Conservation (phyloP, 2,797 vertebrate species). For the Carduelis carduelis region DNA sequence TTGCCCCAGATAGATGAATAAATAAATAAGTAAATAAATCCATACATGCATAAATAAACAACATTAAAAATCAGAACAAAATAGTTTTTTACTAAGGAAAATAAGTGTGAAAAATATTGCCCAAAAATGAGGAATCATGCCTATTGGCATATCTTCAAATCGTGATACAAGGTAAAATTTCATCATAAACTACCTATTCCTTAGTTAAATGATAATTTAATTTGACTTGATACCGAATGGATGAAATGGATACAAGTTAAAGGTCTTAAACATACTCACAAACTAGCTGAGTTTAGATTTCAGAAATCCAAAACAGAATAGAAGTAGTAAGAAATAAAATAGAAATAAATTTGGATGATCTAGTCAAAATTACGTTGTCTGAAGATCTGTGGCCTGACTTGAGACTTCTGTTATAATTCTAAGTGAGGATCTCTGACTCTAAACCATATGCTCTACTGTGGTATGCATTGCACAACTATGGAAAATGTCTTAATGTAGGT, state of each 20-base stretch:
- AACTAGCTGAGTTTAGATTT: background rate
- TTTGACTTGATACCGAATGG: background rate
- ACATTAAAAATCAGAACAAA: background rate
- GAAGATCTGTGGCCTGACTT: background rate
- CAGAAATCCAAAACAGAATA: background rate
- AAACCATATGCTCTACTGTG: conserved; percentile 30
- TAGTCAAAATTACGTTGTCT: conserved; percentile 5
- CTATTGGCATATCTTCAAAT: background rate
- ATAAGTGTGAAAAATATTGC: background rate
- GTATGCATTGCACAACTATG: conserved; percentile 52
- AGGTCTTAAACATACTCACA: background rate
- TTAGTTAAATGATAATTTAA: background rate
- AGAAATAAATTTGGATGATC: background rate
- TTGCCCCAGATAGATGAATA: background rate
- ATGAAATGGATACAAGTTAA: background rate
- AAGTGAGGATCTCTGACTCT: background rate
- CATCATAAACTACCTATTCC: background rate
- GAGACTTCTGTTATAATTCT: background rate
- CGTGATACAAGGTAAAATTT: background rate
- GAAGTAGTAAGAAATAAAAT: background rate
- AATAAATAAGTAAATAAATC: too few relatives aligned
- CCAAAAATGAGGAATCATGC: background rate
- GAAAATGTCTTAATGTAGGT: conserved; percentile 65
- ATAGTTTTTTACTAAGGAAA: background rate
- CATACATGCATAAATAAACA: background rate